A percentile compares a stretch with the other conserved stretches of the same genome.
phyloP scores from a whole-genome alignment of 2,113 vertebrate genomes.

The Columba livia region DNA sequence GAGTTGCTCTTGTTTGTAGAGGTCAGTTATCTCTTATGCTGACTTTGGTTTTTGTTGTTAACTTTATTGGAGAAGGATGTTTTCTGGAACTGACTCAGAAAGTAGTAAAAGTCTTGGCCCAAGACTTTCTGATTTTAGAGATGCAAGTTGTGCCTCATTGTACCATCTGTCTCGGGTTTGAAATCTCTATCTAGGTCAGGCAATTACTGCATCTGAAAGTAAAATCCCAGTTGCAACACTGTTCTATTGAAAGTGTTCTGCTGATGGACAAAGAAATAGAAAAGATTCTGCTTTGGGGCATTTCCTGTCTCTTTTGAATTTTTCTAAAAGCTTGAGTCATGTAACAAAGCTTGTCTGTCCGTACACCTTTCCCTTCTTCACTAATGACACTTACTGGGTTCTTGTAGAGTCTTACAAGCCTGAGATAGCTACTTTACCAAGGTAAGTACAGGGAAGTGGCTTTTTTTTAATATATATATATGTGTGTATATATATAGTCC shows the following conservation, averaged over 20 bases:
- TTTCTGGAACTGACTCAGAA: background rate
- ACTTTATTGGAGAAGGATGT: background rate
- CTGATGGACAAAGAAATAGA: background rate
- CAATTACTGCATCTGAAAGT: conserved; percentile 13
- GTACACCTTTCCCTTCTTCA: background rate
- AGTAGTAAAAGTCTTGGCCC: background rate
- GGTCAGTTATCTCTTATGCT: background rate
- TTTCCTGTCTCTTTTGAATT: conserved; percentile 10
- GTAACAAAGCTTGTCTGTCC: background rate
- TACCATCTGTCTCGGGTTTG: background rate
- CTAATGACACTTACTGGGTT: background rate
- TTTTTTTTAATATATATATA: no score
- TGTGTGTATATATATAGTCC: background rate
- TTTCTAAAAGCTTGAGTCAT: background rate
- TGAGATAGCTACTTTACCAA: background rate
- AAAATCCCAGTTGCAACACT: conserved; percentile 10
- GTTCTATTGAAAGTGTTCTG: background rate
- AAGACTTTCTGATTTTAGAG: background rate
- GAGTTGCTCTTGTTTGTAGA: background rate
- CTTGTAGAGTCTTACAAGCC: background rate
- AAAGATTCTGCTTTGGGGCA: conserved; percentile 34
- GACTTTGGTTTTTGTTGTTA: background rate
- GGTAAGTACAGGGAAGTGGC: background rate
- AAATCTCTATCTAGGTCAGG: conserved; percentile 31
- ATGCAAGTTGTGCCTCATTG: background rate